These are phyloP conservation scores for Ethmia dodecea DNA, from an alignment of 2,888 invertebrate species.

Conservation along the genomic window DNA sequence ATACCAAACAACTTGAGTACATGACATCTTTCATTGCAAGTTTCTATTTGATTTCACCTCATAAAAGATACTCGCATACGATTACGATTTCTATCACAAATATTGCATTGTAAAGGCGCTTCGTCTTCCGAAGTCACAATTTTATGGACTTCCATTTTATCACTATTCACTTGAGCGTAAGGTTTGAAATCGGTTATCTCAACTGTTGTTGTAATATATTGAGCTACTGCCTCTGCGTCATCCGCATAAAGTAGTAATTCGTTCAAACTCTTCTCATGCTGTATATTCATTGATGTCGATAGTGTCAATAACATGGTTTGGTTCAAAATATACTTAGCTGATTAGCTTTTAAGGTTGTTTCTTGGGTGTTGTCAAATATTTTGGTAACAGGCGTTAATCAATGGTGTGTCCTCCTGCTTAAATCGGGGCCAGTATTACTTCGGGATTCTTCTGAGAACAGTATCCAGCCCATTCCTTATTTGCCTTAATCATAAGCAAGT, in stretches of 20 bases:
- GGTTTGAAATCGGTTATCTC: conserved; percentile 31
- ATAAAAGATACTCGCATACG: conserved; percentile 66
- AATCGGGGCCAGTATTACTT: conserved; percentile 37
- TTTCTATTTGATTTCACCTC: conserved; percentile 76
- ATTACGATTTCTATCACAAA: conserved; percentile 74
- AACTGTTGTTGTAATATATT: conserved; percentile 23
- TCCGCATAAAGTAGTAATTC: conserved; percentile 35
- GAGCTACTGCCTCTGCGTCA: conserved; percentile 30
- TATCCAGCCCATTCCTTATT: conserved; percentile 49
- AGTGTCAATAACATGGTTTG: conserved; percentile 20
- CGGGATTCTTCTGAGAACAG: conserved; percentile 58
- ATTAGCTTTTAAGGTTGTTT: conserved; percentile 30
- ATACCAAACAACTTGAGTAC: conserved; percentile 61
- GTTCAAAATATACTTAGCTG: conserved; percentile 27
- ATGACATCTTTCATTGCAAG: conserved; percentile 73
- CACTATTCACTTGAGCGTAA: conserved; percentile 30
- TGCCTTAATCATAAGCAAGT: conserved; percentile 56
- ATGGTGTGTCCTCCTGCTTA: conserved; percentile 53
- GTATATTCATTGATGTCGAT: conserved; percentile 47
- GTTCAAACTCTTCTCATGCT: conserved; percentile 29
- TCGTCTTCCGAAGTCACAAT: conserved; percentile 27
- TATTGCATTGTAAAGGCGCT: conserved; percentile 52
- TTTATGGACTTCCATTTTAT: conserved; percentile 17
- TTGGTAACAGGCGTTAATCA: conserved; percentile 60
- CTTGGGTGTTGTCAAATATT: conserved; percentile 15